These are phyloP conservation scores for Galeopterus variegatus DNA, from an alignment of 2,113 vertebrate genomes.

Conservation along the genomic window DNA sequence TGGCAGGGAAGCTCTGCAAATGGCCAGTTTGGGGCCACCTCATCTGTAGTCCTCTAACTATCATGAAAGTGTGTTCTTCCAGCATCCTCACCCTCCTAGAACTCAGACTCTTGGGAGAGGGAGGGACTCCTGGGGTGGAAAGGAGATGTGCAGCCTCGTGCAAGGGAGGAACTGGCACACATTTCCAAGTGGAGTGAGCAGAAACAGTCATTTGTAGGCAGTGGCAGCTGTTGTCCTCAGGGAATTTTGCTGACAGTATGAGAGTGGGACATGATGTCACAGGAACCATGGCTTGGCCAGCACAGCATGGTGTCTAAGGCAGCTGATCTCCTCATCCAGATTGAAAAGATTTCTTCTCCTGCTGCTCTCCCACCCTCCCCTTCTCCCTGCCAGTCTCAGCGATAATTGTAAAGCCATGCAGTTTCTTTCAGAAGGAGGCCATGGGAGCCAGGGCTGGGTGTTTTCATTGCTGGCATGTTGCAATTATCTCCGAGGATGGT, in stretches of 20 bases:
- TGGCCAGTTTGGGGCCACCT: background rate
- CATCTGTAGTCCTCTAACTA: background rate
- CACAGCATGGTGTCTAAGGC: constrained; percentile 74
- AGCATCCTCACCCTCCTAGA: background rate
- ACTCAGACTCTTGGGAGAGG: background rate
- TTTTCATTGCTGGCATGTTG: constrained; percentile 68
- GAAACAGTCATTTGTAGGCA: background rate
- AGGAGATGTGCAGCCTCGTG: background rate
- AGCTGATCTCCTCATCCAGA: constrained; percentile 81
- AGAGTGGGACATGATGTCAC: constrained; percentile 80
- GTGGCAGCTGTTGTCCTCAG: constrained; percentile 61
- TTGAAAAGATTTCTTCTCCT: constrained; percentile 72
- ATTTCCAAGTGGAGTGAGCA: background rate
- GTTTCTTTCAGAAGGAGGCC: constrained; percentile 78
- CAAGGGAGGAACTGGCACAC: background rate
- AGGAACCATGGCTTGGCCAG: constrained; percentile 70
- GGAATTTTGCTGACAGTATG: constrained; percentile 81
- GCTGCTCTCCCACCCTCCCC: constrained; percentile 69
- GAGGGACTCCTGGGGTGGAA: background rate
- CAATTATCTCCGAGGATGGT: constrained; percentile 77
- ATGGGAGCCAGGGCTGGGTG: constrained; percentile 44
- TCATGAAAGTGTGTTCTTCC: background rate
- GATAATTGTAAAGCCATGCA: constrained; percentile 72
- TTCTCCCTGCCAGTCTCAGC: constrained; percentile 67
- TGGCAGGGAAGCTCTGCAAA: background rate